Evolutionary conservation across 1,140 invertebrate species (phyloP).

Genomic region (Brachionus manjavacas): DNA sequence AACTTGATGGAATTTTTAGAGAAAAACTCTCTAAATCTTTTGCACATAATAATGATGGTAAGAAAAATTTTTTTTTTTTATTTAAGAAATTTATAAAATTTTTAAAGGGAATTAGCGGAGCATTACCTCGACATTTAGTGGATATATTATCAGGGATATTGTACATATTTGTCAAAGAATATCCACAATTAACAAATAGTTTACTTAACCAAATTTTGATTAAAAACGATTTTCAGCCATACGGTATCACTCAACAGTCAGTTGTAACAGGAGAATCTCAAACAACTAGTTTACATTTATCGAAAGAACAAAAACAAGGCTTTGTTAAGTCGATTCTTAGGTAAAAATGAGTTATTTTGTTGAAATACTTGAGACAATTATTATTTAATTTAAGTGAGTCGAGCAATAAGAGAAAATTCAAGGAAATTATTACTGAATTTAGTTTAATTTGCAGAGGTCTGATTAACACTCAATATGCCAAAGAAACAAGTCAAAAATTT

Average conservation of each 20-base stretch:
- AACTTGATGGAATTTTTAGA: conserved; percentile 35
- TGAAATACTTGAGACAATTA: neutral
- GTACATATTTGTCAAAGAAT: conserved; percentile 34
- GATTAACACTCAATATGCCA: conserved; percentile 27
- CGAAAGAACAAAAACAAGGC: conserved; percentile 26
- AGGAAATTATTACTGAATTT: conserved; percentile 27
- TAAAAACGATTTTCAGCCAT: conserved; percentile 40
- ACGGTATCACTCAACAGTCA: neutral
- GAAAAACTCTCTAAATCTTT: neutral
- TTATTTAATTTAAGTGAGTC: neutral
- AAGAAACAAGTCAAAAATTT: conserved; percentile 8
- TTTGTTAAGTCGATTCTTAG: conserved; percentile 15
- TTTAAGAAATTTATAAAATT: too few relatives aligned
- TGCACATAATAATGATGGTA: conserved; percentile 24
- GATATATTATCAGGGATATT: conserved; percentile 33
- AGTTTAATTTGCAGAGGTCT: conserved; percentile 33
- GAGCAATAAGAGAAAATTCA: conserved; percentile 33
- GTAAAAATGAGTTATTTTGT: neutral
- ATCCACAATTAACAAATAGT: conserved; percentile 36
- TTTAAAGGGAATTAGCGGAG: conserved; percentile 33
- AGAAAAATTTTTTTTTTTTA: too few relatives aligned
- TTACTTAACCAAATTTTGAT: conserved; percentile 32
- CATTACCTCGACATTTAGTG: conserved; percentile 35
- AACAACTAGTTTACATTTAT: neutral
- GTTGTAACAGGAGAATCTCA: neutral